Evolutionary conservation across 2,113 vertebrate species (phyloP).

Genomic region (Naja naja): DNA sequence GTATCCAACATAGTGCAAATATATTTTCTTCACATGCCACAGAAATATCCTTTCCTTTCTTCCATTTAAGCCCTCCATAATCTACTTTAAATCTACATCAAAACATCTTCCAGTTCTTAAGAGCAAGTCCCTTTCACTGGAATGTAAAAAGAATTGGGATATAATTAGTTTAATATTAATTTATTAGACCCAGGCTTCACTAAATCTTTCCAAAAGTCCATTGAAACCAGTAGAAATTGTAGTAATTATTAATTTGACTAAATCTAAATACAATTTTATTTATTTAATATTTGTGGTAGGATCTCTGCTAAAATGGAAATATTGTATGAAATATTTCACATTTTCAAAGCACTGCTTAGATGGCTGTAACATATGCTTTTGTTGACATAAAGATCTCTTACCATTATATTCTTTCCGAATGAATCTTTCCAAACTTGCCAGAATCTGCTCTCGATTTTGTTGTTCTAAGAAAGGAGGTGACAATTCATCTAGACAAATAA

Average conservation of each 20-base stretch:
- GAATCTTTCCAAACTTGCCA: slow-evolving; percentile 91
- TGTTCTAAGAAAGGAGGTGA: slow-evolving; percentile 87
- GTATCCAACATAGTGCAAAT: not conserved
- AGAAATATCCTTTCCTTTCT: not conserved
- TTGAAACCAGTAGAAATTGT: not conserved
- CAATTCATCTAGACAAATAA: slow-evolving; percentile 80
- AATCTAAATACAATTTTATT: not conserved
- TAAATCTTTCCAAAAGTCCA: no score
- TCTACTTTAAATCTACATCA: not conserved
- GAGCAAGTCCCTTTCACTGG: not conserved
- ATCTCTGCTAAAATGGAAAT: not conserved
- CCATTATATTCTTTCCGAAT: slow-evolving; percentile 96
- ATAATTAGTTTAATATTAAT: not conserved
- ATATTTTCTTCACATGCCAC: not conserved
- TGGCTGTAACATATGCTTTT: not conserved
- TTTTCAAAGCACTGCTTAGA: not conserved
- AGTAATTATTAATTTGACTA: not conserved
- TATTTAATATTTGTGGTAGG: not conserved
- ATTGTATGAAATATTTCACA: not conserved
- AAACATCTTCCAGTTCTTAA: not conserved
- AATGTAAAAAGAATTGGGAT: not conserved
- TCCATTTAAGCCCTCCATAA: not conserved
- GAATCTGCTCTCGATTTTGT: slow-evolving; percentile 94
- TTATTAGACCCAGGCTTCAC: not conserved
- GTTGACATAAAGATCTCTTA: slow-evolving; percentile 43